These are phyloP conservation scores for Bursaphelenchus okinawaensis DNA, from an alignment of 2,888 invertebrate species.

Conservation along the genomic window DNA sequence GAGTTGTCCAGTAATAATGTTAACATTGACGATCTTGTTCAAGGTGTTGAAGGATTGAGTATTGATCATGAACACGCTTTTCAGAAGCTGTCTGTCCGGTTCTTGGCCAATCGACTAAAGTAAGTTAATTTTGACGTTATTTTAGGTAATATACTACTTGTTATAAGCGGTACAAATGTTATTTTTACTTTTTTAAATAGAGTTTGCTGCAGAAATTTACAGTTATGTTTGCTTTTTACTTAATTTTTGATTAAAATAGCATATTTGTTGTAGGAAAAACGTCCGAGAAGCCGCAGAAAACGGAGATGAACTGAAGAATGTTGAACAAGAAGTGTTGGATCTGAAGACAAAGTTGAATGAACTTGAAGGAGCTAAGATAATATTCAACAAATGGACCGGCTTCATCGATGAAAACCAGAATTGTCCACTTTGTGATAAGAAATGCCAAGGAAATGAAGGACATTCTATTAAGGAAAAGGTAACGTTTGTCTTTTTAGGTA, in stretches of 20 bases:
- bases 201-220: no score
- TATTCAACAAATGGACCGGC: slow-evolving; percentile 20
- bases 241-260: no score
- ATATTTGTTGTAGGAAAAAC: not conserved
- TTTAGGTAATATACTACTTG: no score
- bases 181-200: no score
- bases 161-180: no score
- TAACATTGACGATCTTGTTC: not conserved
- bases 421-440: slow-evolving; percentile 40
- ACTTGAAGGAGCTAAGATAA: slow-evolving; percentile 19
- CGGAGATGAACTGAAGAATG: not conserved
- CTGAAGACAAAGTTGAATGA: not conserved
- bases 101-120: not conserved
- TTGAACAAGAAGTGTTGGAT: not conserved
- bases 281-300: no score
- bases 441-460: not conserved
- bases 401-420: slow-evolving; percentile 26
- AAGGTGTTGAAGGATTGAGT: not conserved
- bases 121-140: no score
- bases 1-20: not conserved
- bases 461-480: not conserved
- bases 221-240: no score
- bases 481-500: no score
- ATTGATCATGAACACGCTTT: not conserved
- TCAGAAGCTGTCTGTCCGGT: not conserved